Evolutionary conservation across 2,888 invertebrate genomes (phyloP).

Genomic region (Ferdinandea cuprea): DNA sequence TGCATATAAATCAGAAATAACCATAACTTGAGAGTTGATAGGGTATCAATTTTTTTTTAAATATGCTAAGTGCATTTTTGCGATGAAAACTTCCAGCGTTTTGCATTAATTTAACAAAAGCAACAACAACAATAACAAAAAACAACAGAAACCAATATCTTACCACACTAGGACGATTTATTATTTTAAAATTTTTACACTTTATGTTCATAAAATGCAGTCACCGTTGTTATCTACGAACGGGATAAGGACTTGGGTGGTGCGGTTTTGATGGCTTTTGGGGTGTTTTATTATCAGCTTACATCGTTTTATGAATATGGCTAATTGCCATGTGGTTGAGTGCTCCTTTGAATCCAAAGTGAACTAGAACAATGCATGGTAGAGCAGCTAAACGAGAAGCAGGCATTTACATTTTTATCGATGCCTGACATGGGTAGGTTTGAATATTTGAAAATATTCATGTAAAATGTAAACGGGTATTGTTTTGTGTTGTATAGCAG

Average conservation of each 20-base stretch:
- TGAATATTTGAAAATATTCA: no score
- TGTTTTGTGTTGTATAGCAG: no score
- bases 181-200: constrained; percentile 26
- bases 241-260: constrained; percentile 1
- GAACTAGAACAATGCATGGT: not conserved
- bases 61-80: constrained; percentile 7
- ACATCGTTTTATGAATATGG: constrained; percentile 26
- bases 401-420: no score
- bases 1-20: constrained; percentile 57
- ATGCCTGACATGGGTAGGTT: no score
- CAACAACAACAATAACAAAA: constrained; percentile 3
- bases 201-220: constrained; percentile 42
- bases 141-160: no score
- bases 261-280: not conserved
- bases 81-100: constrained; percentile 6
- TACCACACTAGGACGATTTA: constrained; percentile 28
- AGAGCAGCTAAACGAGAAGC: not conserved
- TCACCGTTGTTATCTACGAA: constrained; percentile 5
- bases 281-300: constrained; percentile 6
- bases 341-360: not conserved
- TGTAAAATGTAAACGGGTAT: no score
- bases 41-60: not conserved
- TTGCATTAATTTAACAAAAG: constrained; percentile 9
- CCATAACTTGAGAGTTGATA: constrained; percentile 12
- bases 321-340: not conserved